Evolutionary conservation across 2,113 vertebrate genomes (phyloP), one percentile per base, ranked within the genome.

Genomic region (Recurvirostra avosetta): DNA sequence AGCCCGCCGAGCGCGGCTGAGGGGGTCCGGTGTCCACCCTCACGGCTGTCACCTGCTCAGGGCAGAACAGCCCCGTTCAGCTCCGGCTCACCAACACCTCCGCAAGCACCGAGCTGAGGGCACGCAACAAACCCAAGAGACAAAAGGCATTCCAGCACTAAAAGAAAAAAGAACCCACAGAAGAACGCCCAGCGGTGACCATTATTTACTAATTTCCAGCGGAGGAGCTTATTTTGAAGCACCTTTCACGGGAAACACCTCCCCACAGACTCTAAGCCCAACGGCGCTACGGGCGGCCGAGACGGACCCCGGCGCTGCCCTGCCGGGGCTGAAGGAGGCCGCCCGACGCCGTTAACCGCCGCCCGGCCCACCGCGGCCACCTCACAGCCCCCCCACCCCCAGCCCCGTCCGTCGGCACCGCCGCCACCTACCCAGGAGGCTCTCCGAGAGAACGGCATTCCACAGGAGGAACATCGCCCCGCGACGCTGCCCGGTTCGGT

Each of bases 361-460:
- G 34, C 20, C 25, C 18, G 5, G 5, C 26, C n/a, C 23, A 27
- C n/a, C 45, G 59, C n/a, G 3, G 34, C 12, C 38, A 43, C 49
- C 50, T 12, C 5, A 4, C 30, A 7, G 45, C 4, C 27, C 34
- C 12, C 11, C 8, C 9, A 27, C 47, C 40, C 21, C 22, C 36
- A 15, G 30, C 22, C 18, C 8, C 40, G 25, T 4, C n/a, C 47
- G 17, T 11, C 34, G 10, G 7, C 23, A 49, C 25, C 20, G 12
- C 50, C 66, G n/a, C 18, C 79, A 55, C 97, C 95, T 98, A 98
- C 98, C 98, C 62, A 98, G 72, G 5, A 97, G 14, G 30, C 45
- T 97, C 96, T 98, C 98, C 61, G 95, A 52, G 26, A 97, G 30
- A 70, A 97, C 22, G 16, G 94, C 96, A 34, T 58, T 95, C 97